These are phyloP conservation scores for Porites lutea DNA, from an alignment of 64 coral and sea anemone genomes.

Conservation along the genomic window DNA sequence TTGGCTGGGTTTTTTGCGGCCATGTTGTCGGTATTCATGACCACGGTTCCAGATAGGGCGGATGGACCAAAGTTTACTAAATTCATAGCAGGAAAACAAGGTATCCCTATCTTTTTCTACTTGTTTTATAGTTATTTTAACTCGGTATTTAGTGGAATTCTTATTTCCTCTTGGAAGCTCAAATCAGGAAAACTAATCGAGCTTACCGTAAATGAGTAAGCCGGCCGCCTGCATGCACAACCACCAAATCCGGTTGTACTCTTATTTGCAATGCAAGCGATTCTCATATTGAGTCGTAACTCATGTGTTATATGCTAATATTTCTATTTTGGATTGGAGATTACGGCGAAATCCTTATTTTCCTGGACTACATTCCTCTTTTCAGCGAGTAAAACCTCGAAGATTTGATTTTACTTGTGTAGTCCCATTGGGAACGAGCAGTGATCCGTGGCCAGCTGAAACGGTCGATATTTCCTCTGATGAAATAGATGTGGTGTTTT, in stretches of 20 bases:
- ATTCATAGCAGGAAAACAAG: slow-evolving; percentile 65
- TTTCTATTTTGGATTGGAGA: neutral
- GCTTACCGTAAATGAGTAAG: neutral
- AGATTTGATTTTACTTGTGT: neutral
- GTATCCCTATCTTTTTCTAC: slow-evolving; percentile 15
- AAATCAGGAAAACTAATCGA: slow-evolving; percentile 1
- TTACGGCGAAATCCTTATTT: neutral
- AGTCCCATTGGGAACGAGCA: neutral
- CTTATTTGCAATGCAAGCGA: slow-evolving; percentile 41
- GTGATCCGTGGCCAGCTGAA: neutral
- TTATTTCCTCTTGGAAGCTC: neutral
- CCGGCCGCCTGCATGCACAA: neutral
- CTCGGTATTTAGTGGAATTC: neutral
- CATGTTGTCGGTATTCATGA: slow-evolving; percentile 83
- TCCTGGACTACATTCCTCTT: neutral
- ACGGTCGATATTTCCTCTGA: neutral
- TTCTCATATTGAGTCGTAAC: neutral
- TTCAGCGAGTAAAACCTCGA: neutral
- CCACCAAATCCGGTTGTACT: neutral
- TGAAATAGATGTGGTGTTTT: neutral
- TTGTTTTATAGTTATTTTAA: neutral
- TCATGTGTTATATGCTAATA: neutral
- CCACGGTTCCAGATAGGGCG: slow-evolving; percentile 69
- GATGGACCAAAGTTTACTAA: slow-evolving; percentile 84
- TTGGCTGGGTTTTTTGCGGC: slow-evolving; percentile 87